A percentile compares a stretch with the other conserved stretches of the same genome.
phyloP scores from a whole-genome alignment of 2,113 vertebrate species.

The Alces alces region DNA sequence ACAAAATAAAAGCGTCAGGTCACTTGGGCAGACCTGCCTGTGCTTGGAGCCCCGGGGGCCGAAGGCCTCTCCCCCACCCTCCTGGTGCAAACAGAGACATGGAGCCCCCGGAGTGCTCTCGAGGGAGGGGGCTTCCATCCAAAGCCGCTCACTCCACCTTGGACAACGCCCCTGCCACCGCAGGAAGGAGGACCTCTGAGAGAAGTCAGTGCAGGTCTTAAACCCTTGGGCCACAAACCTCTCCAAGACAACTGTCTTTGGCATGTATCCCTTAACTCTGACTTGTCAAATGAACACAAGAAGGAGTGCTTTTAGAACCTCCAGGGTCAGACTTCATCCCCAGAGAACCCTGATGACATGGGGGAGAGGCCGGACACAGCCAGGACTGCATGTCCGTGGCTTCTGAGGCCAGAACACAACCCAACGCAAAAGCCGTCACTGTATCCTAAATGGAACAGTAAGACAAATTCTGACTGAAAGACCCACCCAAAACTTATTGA shows the following conservation, averaged over 20 bases:
- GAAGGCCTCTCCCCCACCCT: too few relatives aligned
- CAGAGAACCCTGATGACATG: not conserved
- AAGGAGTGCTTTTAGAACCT: not conserved
- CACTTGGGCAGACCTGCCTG: not conserved
- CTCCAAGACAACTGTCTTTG: not conserved
- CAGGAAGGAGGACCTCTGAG: not conserved
- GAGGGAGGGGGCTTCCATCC: not conserved
- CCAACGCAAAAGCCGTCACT: not conserved
- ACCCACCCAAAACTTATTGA: not conserved
- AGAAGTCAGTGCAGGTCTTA: not conserved
- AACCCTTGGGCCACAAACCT: not conserved
- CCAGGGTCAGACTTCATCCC: not conserved
- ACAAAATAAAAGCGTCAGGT: not conserved
- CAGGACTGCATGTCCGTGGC: not conserved
- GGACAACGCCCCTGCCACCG: not conserved
- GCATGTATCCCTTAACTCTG: not conserved
- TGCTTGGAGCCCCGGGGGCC: not conserved
- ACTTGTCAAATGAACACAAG: not conserved
- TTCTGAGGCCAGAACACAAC: not conserved
- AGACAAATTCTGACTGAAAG: not conserved
- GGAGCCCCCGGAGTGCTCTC: not conserved
- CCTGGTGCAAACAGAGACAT: not conserved
- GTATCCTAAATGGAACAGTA: not conserved
- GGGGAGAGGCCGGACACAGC: not conserved
- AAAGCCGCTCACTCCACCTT: not conserved